These are phyloP conservation scores for Villa cingulata DNA, from an alignment of 2,888 invertebrate species.

Conservation along the genomic window DNA sequence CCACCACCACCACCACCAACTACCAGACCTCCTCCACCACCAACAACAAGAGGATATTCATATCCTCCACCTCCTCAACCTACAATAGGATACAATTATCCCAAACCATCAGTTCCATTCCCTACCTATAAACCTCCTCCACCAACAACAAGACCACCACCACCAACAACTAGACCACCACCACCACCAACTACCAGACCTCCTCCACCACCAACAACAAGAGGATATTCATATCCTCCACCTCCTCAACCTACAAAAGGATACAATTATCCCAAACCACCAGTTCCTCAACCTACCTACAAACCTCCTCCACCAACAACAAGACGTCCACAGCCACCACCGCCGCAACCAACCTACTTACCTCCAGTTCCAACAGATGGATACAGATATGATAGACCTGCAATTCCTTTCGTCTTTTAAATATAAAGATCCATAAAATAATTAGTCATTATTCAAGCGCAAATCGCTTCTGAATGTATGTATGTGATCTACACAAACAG, in stretches of 20 bases:
- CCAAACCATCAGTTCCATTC: slow-evolving; percentile 4
- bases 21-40: slow-evolving; percentile 2
- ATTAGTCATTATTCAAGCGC: slow-evolving; percentile 3
- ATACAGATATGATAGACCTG: slow-evolving; percentile 3
- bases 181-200: slow-evolving; percentile 9
- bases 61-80: not conserved
- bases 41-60: not conserved
- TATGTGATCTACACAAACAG: slow-evolving; percentile 2
- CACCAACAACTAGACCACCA: slow-evolving; percentile 13
- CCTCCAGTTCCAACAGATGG: not conserved
- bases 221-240: too few relatives aligned
- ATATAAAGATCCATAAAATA: not conserved
- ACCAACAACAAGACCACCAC: slow-evolving; percentile 14
- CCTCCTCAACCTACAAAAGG: slow-evolving; percentile 1
- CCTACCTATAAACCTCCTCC: too few relatives aligned
- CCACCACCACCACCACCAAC: slow-evolving; percentile 15
- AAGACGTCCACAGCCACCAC: slow-evolving; percentile 16
- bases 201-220: slow-evolving; percentile 1
- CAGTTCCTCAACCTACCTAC: not conserved
- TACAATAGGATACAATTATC: not conserved
- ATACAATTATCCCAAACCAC: slow-evolving; percentile 2
- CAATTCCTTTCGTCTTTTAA: slow-evolving; percentile 4
- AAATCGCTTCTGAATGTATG: not conserved
- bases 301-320: slow-evolving; percentile 7
- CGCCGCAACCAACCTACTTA: not conserved